Conservation (phyloP, 1,140 invertebrate genomes). For the Laupala kohalensis region DNA sequence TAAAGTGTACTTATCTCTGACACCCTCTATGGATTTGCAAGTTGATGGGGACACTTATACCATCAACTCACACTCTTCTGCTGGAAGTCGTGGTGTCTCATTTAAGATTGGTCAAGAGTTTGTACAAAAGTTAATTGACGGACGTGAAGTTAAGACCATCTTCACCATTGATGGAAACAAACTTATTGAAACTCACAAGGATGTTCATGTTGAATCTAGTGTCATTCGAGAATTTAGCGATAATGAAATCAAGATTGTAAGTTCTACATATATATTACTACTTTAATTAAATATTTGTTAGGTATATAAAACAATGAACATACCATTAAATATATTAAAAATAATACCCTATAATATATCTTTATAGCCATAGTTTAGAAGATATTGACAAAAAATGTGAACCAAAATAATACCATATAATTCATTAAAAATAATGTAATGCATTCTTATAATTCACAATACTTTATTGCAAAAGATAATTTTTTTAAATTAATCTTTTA, state of each 20-base stretch:
- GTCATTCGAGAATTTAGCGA: conserved; percentile 51
- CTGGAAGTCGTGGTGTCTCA: background rate
- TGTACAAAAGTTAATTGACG: conserved; percentile 73
- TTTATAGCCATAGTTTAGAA: too few species aligned
- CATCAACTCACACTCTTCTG: background rate
- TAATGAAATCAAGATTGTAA: conserved; percentile 17
- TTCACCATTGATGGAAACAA: conserved; percentile 53
- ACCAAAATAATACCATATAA: background rate
- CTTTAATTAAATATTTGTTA: too few species aligned
- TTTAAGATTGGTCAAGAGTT: conserved; percentile 44
- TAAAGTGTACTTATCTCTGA: too few species aligned
- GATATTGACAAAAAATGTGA: too few species aligned
- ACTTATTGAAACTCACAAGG: conserved; percentile 52
- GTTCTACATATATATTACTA: too few species aligned
- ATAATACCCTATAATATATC: too few species aligned
- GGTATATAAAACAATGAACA: too few species aligned
- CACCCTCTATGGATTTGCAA: background rate
- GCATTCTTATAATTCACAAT: background rate
- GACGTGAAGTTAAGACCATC: conserved; percentile 57
- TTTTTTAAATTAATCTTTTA: too few species aligned
- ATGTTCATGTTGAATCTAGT: conserved; percentile 38
- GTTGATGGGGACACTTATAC: background rate
- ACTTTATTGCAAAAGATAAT: too few species aligned
- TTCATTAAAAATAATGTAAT: background rate
- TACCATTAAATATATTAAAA: too few species aligned